A percentile compares a stretch with the other conserved stretches of the same genome.
Conservation (phyloP, 2,888 invertebrate species). For the Agriopis marginaria region DNA sequence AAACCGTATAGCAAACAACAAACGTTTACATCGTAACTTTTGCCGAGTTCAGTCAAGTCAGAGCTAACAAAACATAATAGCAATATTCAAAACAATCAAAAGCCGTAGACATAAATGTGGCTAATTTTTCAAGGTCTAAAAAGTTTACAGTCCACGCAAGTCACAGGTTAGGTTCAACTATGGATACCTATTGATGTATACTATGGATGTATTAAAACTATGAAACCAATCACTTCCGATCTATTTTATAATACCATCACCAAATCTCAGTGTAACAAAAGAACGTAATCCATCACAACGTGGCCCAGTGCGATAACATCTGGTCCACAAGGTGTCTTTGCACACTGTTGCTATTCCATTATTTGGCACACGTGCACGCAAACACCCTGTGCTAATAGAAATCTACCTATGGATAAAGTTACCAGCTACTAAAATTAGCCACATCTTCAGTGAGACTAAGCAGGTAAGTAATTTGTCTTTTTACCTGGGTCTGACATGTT, state of each 20-base stretch:
- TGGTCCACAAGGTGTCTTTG: slow-evolving; percentile 79
- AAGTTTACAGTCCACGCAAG: too few relatives aligned
- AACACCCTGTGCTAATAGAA: slow-evolving; percentile 41
- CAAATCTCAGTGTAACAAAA: slow-evolving; percentile 52
- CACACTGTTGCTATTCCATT: slow-evolving; percentile 63
- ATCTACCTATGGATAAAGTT: slow-evolving; percentile 11
- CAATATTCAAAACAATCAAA: too few relatives aligned
- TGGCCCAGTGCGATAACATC: slow-evolving; percentile 73
- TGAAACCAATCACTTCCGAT: slow-evolving; percentile 29
- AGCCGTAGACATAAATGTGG: too few relatives aligned
- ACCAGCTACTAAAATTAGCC: not conserved
- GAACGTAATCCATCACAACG: slow-evolving; percentile 60
- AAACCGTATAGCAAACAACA: too few relatives aligned
- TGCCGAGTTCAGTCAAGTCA: too few relatives aligned
- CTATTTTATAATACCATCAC: slow-evolving; percentile 20
- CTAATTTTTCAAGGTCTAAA: too few relatives aligned
- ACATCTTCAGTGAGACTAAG: not conserved
- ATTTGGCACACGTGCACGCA: slow-evolving; percentile 59
- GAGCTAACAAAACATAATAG: too few relatives aligned
- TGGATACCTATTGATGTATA: too few relatives aligned
- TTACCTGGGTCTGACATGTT: too few relatives aligned
- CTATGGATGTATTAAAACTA: not conserved
- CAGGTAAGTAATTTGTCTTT: too few relatives aligned
- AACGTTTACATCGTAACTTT: too few relatives aligned
- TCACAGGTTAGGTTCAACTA: too few relatives aligned